Conservation (phyloP, 2,888 invertebrate species). For the Parascotia fuliginaria region DNA sequence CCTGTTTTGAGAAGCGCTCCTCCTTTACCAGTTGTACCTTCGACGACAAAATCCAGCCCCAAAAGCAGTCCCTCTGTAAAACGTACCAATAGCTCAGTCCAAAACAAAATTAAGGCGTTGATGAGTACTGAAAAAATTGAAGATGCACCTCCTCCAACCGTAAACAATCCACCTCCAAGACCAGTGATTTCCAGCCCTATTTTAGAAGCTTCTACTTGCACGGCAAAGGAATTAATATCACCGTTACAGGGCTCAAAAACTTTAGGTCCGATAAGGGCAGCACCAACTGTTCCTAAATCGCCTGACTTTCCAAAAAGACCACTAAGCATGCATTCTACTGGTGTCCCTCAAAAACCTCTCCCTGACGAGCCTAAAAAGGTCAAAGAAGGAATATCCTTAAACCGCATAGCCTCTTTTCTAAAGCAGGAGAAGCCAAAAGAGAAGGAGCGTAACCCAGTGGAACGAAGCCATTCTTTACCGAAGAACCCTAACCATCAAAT, state of each 20-base stretch:
- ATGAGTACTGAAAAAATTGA: constrained; percentile 75
- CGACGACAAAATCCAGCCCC: constrained; percentile 62
- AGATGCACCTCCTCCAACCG: constrained; percentile 56
- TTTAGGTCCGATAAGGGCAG: constrained; percentile 86
- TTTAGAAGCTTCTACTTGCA: constrained; percentile 92
- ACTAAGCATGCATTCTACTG: constrained; percentile 76
- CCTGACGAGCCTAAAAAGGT: constrained; percentile 84
- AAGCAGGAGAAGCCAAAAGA: constrained; percentile 87
- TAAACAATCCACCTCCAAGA: constrained; percentile 88
- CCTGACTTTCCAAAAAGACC: constrained; percentile 80
- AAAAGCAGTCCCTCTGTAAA: constrained; percentile 73
- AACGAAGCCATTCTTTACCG: constrained; percentile 86
- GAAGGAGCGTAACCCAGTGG: constrained; percentile 78
- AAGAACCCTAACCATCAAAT: constrained; percentile 84
- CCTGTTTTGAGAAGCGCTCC: constrained; percentile 87
- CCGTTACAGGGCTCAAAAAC: constrained; percentile 87
- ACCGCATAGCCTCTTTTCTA: constrained; percentile 91
- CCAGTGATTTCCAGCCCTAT: constrained; percentile 94
- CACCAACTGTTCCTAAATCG: constrained; percentile 81
- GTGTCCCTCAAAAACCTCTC: constrained; percentile 72
- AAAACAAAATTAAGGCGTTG: constrained; percentile 77
- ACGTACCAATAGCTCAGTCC: constrained; percentile 72
- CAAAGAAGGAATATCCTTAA: constrained; percentile 87
- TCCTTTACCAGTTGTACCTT: constrained; percentile 87
- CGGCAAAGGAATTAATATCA: constrained; percentile 90